Conservation (phyloP, 2,888 invertebrate genomes). For the Andrena camellia region DNA sequence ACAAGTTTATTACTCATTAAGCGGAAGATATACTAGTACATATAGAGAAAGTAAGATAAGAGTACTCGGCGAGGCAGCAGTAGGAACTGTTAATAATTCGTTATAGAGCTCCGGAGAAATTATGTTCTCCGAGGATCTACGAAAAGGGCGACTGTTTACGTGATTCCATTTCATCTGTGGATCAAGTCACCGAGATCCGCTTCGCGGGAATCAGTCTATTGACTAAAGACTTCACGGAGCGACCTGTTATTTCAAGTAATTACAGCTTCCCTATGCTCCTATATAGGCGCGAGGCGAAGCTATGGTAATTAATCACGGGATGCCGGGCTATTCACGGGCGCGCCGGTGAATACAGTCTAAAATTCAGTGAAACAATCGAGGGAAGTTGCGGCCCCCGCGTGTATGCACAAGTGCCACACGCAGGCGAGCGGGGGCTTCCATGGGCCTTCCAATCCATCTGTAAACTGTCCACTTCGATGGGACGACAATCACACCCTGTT, state of each 20-base stretch:
- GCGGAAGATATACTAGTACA: too few relatives aligned
- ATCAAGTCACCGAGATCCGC: neutral
- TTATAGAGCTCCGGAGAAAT: too few relatives aligned
- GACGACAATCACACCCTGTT: slow-evolving; percentile 83
- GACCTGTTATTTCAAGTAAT: slow-evolving; percentile 53
- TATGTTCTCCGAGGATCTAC: too few relatives aligned
- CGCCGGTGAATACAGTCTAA: slow-evolving; percentile 55
- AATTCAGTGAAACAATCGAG: slow-evolving; percentile 57
- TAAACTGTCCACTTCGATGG: slow-evolving; percentile 85
- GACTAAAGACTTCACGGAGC: slow-evolving; percentile 19
- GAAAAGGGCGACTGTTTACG: neutral
- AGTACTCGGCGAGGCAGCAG: too few relatives aligned
- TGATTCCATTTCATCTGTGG: neutral
- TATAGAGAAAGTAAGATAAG: too few relatives aligned
- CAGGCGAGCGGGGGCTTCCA: slow-evolving; percentile 60
- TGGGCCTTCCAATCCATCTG: slow-evolving; percentile 82
- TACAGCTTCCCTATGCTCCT: slow-evolving; percentile 21
- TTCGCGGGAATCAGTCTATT: slow-evolving; percentile 18
- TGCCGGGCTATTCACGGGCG: slow-evolving; percentile 27
- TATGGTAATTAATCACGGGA: slow-evolving; percentile 55
- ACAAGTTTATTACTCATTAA: too few relatives aligned
- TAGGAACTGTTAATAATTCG: too few relatives aligned
- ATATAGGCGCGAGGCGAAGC: slow-evolving; percentile 24
- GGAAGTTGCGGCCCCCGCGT: slow-evolving; percentile 59
- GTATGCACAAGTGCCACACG: slow-evolving; percentile 55